Evolutionary conservation across 1,140 invertebrate species (phyloP).

Genomic region (Diabrotica virgifera): DNA sequence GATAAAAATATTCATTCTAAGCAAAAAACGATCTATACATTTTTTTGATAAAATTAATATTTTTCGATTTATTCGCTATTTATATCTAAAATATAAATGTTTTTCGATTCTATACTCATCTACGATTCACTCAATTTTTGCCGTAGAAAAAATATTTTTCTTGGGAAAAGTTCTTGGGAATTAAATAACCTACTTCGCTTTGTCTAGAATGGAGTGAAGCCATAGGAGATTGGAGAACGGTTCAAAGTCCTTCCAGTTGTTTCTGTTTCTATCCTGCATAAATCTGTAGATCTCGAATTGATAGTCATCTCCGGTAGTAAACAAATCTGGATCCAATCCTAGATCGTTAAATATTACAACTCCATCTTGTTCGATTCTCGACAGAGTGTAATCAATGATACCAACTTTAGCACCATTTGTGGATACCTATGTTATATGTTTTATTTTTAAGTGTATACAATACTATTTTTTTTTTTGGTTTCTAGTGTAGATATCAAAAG

Average conservation of each 20-base stretch:
- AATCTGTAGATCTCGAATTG: conserved; percentile 92
- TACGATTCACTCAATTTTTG: too few species aligned
- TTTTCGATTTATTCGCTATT: too few species aligned
- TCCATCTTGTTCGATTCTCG: conserved; percentile 65
- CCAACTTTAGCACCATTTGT: conserved; percentile 59
- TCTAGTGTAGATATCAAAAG: conserved; percentile 55
- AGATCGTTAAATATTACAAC: conserved; percentile 79
- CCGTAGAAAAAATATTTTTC: too few species aligned
- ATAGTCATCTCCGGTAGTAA: conserved; percentile 79
- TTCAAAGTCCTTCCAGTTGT: conserved; percentile 77
- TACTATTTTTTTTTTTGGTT: conserved; percentile 13
- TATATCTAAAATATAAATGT: conserved; percentile 47
- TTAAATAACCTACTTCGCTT: too few species aligned
- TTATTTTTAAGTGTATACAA: conserved; percentile 44
- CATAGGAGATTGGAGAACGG: conserved; percentile 86
- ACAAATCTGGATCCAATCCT: conserved; percentile 74
- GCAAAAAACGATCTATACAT: too few species aligned
- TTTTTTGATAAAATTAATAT: too few species aligned
- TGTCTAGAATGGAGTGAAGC: conserved; percentile 82
- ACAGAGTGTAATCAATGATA: conserved; percentile 93
- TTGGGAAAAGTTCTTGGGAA: too few species aligned
- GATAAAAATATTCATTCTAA: too few species aligned
- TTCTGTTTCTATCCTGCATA: conserved; percentile 69
- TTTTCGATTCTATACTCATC: too few species aligned
- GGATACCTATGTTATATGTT: conserved; percentile 46